phyloP scores from a whole-genome alignment of 2,113 vertebrate species.

The Ahaetulla prasina region DNA sequence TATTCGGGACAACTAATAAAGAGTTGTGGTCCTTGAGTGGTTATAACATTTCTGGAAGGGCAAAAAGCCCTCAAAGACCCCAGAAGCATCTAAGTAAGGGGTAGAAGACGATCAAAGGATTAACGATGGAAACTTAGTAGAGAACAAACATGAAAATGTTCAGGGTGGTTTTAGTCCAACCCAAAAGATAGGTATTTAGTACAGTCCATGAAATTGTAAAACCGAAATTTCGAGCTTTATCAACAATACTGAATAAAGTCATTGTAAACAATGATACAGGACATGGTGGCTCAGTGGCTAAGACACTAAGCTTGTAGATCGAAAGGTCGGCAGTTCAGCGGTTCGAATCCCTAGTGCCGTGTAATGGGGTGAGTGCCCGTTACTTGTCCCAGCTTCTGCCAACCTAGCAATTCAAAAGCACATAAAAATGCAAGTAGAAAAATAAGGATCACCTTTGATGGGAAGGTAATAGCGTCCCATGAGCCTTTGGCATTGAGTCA shows the following conservation, averaged over 20 bases:
- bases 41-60: constrained; percentile 24
- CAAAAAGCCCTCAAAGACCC: fast-evolving
- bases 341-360: too few species aligned
- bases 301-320: too few species aligned
- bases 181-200: neutral
- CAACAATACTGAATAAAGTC: neutral
- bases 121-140: neutral
- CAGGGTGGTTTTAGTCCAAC: constrained; percentile 3
- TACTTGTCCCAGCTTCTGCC: too few species aligned
- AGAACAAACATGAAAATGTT: neutral
- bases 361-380: too few species aligned
- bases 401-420: too few species aligned
- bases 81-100: neutral
- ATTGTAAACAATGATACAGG: neutral
- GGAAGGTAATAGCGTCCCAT: too few species aligned
- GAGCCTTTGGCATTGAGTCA: too few species aligned
- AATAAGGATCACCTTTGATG: too few species aligned
- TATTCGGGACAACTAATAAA: constrained; percentile 34
- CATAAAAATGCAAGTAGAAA: too few species aligned
- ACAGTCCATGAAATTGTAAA: neutral
- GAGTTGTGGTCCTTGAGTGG: constrained; percentile 1
- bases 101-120: neutral
- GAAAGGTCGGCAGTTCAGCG: too few species aligned
- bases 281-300: too few species aligned
- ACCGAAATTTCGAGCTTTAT: neutral